Evolutionary conservation across 2,888 invertebrate genomes (phyloP).

Genomic region (Apodemia duryi): DNA sequence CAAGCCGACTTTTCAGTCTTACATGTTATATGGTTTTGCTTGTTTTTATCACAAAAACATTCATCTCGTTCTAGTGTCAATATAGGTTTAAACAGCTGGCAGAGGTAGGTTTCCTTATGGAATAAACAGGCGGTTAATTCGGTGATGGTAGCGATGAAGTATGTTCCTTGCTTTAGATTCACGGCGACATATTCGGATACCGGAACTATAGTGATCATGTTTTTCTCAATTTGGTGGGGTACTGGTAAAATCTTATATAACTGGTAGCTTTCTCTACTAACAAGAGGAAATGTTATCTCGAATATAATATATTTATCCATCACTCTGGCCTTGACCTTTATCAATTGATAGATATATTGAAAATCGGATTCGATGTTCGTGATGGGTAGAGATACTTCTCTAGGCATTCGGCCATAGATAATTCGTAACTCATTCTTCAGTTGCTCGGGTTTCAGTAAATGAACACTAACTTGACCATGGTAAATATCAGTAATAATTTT

Average conservation of each 20-base stretch:
- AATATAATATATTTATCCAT: conserved; percentile 27
- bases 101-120: conserved; percentile 16
- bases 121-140: conserved; percentile 9
- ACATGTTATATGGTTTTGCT: conserved; percentile 5
- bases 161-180: conserved; percentile 21
- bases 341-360: too few species aligned
- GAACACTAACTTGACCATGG: conserved; percentile 18
- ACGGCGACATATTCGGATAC: conserved; percentile 28
- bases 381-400: background rate
- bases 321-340: too few species aligned
- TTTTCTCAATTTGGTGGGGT: conserved; percentile 1
- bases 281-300: conserved; percentile 20
- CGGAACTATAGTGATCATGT: conserved; percentile 27
- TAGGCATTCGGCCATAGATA: conserved; percentile 18
- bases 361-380: too few species aligned
- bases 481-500: conserved; percentile 18
- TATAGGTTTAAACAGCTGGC: conserved; percentile 21
- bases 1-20: background rate
- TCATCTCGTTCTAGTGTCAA: conserved; percentile 11
- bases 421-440: conserved; percentile 19
- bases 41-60: conserved; percentile 13
- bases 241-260: conserved; percentile 23
- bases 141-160: conserved; percentile 14
- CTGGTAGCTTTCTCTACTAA: conserved; percentile 23
- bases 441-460: conserved; percentile 21